phyloP scores from a whole-genome alignment of 2,888 invertebrate species.

The Cerastoderma edule region DNA sequence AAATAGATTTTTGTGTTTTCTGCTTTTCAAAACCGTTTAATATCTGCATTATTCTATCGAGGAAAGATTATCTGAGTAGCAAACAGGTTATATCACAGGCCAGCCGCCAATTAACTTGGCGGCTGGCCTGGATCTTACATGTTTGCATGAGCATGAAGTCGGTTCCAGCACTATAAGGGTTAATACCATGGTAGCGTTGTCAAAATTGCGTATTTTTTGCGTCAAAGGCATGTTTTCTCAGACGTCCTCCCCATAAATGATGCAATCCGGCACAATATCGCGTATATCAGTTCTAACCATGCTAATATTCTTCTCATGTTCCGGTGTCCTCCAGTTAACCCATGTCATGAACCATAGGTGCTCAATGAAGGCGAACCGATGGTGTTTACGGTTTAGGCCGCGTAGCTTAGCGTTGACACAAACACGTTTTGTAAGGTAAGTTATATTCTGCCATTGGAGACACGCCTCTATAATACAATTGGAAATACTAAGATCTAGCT shows the following conservation, averaged over 20 bases:
- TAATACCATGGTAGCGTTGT: no score
- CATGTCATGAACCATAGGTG: constrained; percentile 30
- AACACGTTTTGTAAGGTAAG: constrained; percentile 7
- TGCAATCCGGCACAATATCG: background rate
- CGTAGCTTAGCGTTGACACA: constrained; percentile 1
- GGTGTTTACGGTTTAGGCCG: constrained; percentile 6
- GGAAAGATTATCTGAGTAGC: no score
- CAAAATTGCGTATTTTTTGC: no score
- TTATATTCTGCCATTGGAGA: background rate
- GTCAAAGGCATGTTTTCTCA: no score
- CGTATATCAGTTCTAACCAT: background rate
- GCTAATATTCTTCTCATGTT: background rate
- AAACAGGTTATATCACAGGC: no score
- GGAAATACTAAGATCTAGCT: background rate
- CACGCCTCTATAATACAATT: background rate
- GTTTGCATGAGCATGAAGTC: no score
- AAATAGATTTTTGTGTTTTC: no score
- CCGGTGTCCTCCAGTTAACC: constrained; percentile 1
- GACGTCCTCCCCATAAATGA: constrained; percentile 1
- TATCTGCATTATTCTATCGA: no score
- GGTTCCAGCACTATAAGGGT: no score
- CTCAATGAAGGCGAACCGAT: constrained; percentile 13
- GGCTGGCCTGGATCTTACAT: no score
- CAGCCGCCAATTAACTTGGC: no score
- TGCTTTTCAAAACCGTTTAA: no score